Percentiles rank a stretch among this genome's conserved stretches.
Evolutionary conservation across 2,888 invertebrate species (phyloP).

Genomic region (Chloroclysta siterata): DNA sequence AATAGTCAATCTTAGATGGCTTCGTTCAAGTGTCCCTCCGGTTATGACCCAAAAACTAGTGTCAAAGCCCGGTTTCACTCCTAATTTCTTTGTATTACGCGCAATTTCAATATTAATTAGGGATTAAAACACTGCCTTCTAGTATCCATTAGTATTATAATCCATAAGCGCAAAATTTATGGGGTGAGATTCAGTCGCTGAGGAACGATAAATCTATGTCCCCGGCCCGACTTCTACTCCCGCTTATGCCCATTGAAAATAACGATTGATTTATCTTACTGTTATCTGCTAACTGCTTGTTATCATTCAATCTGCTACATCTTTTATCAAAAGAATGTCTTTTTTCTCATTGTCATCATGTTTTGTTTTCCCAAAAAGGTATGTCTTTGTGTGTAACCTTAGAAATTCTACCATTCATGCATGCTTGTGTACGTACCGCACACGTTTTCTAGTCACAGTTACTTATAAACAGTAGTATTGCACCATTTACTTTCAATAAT

Average conservation of each 20-base stretch:
- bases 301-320: conserved; percentile 71
- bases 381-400: conserved; percentile 46
- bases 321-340: conserved; percentile 57
- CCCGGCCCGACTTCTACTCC: conserved; percentile 40
- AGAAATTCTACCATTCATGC: conserved; percentile 31
- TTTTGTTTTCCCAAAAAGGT: conserved; percentile 78
- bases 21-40: conserved; percentile 63
- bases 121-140: conserved; percentile 35
- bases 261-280: conserved; percentile 66
- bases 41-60: conserved; percentile 78
- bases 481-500: conserved; percentile 41
- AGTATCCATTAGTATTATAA: conserved; percentile 19
- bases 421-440: conserved; percentile 10
- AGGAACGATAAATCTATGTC: conserved; percentile 11
- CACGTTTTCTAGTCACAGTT: conserved; percentile 15
- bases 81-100: conserved; percentile 62
- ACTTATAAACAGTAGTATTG: conserved; percentile 29
- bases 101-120: conserved; percentile 51
- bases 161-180: conserved; percentile 26
- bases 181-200: conserved; percentile 40
- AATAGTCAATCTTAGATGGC: conserved; percentile 52
- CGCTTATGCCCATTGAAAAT: conserved; percentile 45
- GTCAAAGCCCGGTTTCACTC: conserved; percentile 80
- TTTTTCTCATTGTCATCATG: conserved; percentile 56
- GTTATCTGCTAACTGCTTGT: conserved; percentile 75